phyloP scores from a whole-genome alignment of 2,797 vertebrate species.

The Gila robusta region DNA sequence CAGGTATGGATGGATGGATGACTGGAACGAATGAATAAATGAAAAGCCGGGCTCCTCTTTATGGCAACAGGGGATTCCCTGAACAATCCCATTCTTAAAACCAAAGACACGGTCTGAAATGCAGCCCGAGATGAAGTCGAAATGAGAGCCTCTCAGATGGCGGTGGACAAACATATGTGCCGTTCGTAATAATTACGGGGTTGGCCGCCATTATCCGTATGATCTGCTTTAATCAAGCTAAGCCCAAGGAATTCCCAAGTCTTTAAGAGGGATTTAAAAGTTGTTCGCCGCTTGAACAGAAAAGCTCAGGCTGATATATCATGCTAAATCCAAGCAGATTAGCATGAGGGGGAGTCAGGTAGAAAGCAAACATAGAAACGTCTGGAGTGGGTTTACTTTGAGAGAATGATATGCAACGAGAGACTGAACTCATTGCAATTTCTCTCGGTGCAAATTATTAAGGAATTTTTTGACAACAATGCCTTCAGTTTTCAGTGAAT shows the following conservation, averaged over 20 bases:
- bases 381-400: slow-evolving; percentile 11
- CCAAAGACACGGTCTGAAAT: slow-evolving; percentile 33
- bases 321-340: slow-evolving; percentile 47
- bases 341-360: slow-evolving; percentile 32
- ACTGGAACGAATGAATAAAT: slow-evolving; percentile 62
- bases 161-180: slow-evolving; percentile 60
- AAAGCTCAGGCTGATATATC: slow-evolving; percentile 48
- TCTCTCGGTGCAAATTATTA: slow-evolving; percentile 14
- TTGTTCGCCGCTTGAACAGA: slow-evolving; percentile 52
- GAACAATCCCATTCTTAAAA: slow-evolving; percentile 5
- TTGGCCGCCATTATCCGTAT: slow-evolving; percentile 56
- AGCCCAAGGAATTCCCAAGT: slow-evolving; percentile 59
- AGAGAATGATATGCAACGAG: slow-evolving; percentile 8
- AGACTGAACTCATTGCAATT: background rate
- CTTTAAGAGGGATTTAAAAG: slow-evolving; percentile 61
- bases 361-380: slow-evolving; percentile 13
- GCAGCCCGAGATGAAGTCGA: slow-evolving; percentile 51
- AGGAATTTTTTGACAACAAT: background rate
- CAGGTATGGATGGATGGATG: slow-evolving; percentile 56
- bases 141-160: slow-evolving; percentile 54
- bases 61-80: slow-evolving; percentile 21
- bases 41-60: slow-evolving; percentile 56
- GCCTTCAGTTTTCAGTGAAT: background rate
- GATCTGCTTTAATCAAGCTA: slow-evolving; percentile 67
- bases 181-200: slow-evolving; percentile 43